Percentiles rank a stretch among this genome's conserved stretches.
Evolutionary conservation across 2,113 vertebrate genomes (phyloP).

Genomic region (Phrynosoma platyrhinos): DNA sequence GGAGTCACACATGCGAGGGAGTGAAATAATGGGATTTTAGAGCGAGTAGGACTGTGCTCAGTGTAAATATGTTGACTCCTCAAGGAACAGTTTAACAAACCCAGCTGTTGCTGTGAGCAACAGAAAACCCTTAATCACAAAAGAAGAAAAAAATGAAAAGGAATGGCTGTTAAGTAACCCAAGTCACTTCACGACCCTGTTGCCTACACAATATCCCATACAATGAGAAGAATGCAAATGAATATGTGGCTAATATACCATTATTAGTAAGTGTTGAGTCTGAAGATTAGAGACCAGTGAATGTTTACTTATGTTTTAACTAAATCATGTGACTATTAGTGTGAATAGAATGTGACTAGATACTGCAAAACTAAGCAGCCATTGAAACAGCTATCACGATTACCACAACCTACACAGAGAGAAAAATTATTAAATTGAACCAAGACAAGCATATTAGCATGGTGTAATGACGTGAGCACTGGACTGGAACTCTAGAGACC

Average conservation of each 20-base stretch:
- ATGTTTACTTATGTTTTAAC: background rate
- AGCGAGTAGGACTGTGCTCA: background rate
- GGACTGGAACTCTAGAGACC: no score
- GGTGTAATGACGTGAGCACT: no score
- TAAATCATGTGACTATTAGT: background rate
- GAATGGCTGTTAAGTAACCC: background rate
- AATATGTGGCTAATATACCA: background rate
- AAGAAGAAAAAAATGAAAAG: slow-evolving; percentile 39
- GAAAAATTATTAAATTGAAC: background rate
- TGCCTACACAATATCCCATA: slow-evolving; percentile 40
- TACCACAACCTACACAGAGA: background rate
- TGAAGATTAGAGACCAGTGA: background rate
- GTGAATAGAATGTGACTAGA: background rate
- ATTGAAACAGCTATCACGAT: background rate
- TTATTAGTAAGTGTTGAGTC: background rate
- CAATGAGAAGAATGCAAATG: background rate
- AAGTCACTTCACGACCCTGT: background rate
- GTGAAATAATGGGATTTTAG: background rate
- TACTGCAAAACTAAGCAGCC: background rate
- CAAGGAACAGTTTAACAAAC: background rate
- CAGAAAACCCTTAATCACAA: background rate
- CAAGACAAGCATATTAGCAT: background rate
- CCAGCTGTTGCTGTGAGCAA: background rate
- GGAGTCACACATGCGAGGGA: no score
- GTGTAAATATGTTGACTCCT: background rate